These are phyloP conservation scores for Agrotis clavis DNA, from an alignment of 2,888 invertebrate genomes.

Conservation along the genomic window DNA sequence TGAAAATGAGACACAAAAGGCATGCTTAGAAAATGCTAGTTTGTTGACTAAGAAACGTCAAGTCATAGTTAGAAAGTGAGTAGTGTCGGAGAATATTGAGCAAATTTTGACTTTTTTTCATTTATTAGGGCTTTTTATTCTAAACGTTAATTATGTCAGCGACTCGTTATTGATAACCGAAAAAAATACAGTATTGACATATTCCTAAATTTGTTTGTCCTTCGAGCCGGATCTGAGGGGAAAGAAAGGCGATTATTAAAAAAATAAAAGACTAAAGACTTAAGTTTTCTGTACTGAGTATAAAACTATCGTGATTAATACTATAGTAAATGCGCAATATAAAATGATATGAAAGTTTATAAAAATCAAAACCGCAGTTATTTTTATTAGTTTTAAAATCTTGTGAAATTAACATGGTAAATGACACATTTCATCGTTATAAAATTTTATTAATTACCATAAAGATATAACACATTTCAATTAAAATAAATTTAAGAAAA, in stretches of 20 bases:
- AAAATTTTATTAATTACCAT: too few species aligned
- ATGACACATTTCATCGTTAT: neutral
- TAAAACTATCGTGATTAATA: neutral
- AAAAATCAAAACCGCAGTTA: neutral
- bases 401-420: constrained; percentile 1
- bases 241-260: too few species aligned
- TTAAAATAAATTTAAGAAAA: constrained; percentile 11
- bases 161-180: too few species aligned
- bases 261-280: too few species aligned
- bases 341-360: neutral
- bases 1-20: constrained; percentile 11
- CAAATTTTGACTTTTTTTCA: too few species aligned
- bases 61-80: neutral
- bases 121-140: too few species aligned
- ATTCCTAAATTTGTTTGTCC: too few species aligned
- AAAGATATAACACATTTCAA: too few species aligned
- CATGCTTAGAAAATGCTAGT: neutral
- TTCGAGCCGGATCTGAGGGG: too few species aligned
- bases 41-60: neutral
- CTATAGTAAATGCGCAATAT: neutral
- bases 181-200: too few species aligned
- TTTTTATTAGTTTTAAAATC: neutral
- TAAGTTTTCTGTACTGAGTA: too few species aligned
- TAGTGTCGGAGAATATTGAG: neutral
- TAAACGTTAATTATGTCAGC: too few species aligned